Evolutionary conservation across 1,140 invertebrate genomes (phyloP).

Genomic region (Oncopeltus fasciatus): DNA sequence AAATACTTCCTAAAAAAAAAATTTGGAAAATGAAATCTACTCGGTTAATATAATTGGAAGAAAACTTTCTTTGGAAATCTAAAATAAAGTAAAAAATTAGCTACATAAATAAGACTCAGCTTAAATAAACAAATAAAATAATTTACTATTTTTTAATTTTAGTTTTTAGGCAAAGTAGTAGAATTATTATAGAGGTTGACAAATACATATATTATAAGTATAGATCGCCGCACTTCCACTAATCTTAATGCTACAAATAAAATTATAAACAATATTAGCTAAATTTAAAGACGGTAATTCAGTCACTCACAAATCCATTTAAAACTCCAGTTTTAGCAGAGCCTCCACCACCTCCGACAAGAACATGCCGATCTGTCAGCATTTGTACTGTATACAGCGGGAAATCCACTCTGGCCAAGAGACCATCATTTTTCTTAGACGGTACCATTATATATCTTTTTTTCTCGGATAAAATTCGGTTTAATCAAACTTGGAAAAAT

Average conservation of each 20-base stretch:
- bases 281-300: background rate
- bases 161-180: too few relatives aligned
- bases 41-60: too few relatives aligned
- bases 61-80: too few relatives aligned
- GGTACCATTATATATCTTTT: conserved; percentile 29
- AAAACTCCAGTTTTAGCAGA: conserved; percentile 86
- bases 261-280: background rate
- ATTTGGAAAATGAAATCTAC: too few relatives aligned
- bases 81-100: too few relatives aligned
- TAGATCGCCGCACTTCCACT: too few relatives aligned
- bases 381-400: conserved; percentile 81
- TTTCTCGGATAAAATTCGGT: conserved; percentile 27
- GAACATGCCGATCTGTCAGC: conserved; percentile 78
- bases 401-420: conserved; percentile 76
- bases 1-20: conserved; percentile 78
- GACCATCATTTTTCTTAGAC: conserved; percentile 32
- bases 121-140: too few relatives aligned
- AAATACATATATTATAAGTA: too few relatives aligned
- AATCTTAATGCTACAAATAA: background rate
- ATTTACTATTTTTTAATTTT: too few relatives aligned
- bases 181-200: too few relatives aligned
- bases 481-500: background rate
- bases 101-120: too few relatives aligned
- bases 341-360: conserved; percentile 90
- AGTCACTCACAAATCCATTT: conserved; percentile 75